Percentiles rank a stretch among this genome's conserved stretches.
Conservation (phyloP, 2,113 vertebrate genomes). For the Chaenogobius annularis region DNA sequence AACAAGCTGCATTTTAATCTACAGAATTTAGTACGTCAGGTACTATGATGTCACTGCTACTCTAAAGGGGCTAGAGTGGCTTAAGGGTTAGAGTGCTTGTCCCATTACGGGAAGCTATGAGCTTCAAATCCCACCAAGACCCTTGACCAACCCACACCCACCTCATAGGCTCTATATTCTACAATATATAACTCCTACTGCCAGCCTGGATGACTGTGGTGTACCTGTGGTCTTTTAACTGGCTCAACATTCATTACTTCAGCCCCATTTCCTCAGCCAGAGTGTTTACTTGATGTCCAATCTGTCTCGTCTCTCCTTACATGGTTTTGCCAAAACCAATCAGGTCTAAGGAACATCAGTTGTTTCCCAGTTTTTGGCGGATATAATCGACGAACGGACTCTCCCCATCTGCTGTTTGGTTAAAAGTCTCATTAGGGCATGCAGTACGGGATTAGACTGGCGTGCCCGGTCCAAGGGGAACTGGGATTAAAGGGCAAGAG, state of each 20-base stretch:
- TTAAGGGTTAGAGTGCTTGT: too few relatives aligned
- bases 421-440: slow-evolving; percentile 53
- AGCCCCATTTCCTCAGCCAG: slow-evolving; percentile 28
- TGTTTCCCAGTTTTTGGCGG: slow-evolving; percentile 50
- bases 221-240: slow-evolving; percentile 3
- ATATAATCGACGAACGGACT: slow-evolving; percentile 64
- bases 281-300: slow-evolving; percentile 20
- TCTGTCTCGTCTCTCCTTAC: slow-evolving; percentile 26
- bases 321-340: slow-evolving; percentile 50
- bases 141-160: background rate
- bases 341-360: slow-evolving; percentile 25
- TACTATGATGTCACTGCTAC: too few relatives aligned
- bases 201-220: slow-evolving; percentile 52
- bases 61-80: too few relatives aligned
- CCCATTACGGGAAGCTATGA: too few relatives aligned
- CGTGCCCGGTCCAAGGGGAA: slow-evolving; percentile 50
- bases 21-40: too few relatives aligned
- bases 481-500: slow-evolving; percentile 61
- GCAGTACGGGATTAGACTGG: slow-evolving; percentile 61
- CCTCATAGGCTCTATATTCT: background rate
- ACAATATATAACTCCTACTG: background rate
- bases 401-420: slow-evolving; percentile 62
- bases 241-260: slow-evolving; percentile 28
- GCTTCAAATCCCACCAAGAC: background rate
- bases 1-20: too few relatives aligned